Percentiles rank a stretch among this genome's conserved stretches.
Conservation (phyloP, 2,113 vertebrate species). For the Cygnus atratus region DNA sequence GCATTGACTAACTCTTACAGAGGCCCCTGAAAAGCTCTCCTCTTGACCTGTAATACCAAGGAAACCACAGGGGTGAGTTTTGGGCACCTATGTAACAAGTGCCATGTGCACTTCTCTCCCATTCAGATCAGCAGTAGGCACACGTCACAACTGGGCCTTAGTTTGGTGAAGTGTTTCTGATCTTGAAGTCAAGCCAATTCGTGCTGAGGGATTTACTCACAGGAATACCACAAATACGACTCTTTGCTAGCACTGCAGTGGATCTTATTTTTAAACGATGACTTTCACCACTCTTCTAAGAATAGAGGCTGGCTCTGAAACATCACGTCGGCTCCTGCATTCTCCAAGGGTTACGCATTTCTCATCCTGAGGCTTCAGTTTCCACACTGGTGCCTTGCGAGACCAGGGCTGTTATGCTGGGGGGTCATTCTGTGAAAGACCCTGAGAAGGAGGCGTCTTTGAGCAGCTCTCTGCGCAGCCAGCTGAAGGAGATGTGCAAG, state of each 20-base stretch:
- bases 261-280: constrained; percentile 22
- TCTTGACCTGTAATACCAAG: neutral
- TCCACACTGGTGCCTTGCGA: neutral
- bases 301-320: constrained; percentile 35
- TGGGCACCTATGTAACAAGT: neutral
- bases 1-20: neutral
- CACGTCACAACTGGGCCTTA: neutral
- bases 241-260: neutral
- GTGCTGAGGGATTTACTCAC: neutral
- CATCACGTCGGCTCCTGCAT: accelerated
- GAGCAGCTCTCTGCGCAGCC: neutral
- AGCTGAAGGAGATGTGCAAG: neutral
- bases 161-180: neutral
- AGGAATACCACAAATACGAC: neutral
- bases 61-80: neutral
- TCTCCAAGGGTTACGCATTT: neutral
- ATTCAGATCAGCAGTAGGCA: accelerated
- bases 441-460: neutral
- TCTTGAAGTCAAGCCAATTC: neutral
- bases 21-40: neutral
- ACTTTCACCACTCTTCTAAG: constrained; percentile 15
- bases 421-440: neutral
- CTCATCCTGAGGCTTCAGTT: neutral
- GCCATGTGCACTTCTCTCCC: neutral
- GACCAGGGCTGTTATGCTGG: neutral